phyloP scores from a whole-genome alignment of 2,888 invertebrate genomes.

The Pyrocoelia pectoralis region DNA sequence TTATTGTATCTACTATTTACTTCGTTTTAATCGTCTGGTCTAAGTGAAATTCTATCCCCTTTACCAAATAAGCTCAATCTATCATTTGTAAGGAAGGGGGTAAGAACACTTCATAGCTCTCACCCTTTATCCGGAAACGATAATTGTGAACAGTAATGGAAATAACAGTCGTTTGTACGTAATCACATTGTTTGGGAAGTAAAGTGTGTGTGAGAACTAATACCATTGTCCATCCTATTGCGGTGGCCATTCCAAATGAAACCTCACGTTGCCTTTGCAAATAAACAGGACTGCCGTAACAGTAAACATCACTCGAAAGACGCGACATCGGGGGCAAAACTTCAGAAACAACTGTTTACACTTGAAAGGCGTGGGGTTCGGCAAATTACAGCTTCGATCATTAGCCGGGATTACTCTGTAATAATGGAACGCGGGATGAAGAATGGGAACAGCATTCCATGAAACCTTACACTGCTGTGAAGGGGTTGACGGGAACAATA shows the following conservation, averaged over 20 bases:
- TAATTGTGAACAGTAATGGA: conserved; percentile 59
- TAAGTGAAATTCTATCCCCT: conserved; percentile 42
- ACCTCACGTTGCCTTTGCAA: conserved; percentile 11
- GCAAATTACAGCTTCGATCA: conserved; percentile 48
- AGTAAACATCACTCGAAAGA: conserved; percentile 38
- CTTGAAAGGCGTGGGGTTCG: conserved; percentile 41
- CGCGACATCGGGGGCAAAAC: conserved; percentile 44
- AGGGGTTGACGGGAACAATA: conserved; percentile 45
- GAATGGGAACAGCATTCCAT: conserved; percentile 44
- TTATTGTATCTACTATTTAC: conserved; percentile 15
- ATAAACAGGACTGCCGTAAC: conserved; percentile 28
- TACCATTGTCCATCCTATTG: conserved; percentile 13
- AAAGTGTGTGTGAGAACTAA: conserved; percentile 35
- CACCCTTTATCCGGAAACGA: conserved; percentile 57
- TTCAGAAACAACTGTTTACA: conserved; percentile 47
- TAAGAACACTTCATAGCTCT: conserved; percentile 42
- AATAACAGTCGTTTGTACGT: conserved; percentile 54
- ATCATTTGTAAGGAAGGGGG: conserved; percentile 55
- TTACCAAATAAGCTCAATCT: conserved; percentile 47
- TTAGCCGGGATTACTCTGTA: conserved; percentile 51
- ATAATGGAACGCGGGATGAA: conserved; percentile 49
- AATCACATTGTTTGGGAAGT: conserved; percentile 43
- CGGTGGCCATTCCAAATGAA: conserved; percentile 19
- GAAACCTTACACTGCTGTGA: conserved; percentile 42
- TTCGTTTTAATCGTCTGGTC: conserved; percentile 24